Evolutionary conservation across 2,888 invertebrate genomes (phyloP), one percentile per base, ranked within the genome.

Genomic region (Trichopoda pennipes): DNA sequence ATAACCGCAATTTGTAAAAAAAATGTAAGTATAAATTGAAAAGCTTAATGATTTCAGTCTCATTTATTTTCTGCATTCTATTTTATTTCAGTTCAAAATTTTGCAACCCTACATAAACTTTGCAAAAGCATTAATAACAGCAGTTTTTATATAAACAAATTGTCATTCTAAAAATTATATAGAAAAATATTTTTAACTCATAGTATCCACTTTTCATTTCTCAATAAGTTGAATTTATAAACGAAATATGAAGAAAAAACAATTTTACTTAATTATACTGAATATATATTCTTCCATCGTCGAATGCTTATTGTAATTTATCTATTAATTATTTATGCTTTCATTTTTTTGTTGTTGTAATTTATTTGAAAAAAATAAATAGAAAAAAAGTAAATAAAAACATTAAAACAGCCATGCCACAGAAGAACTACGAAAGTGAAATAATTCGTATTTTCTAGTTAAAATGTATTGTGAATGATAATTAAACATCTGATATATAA

Each of bases 11-110:
- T 47, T 64, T 80, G 53, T 63, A 77, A 32, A 80, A 38, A 16
- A 76, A 83, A 73, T 55, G 76, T 80, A 58, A 83, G 82, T 80
- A 17, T 4, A 7, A 60, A 3, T 23, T n/a, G 38, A 16, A 17
- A 60, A 49, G 7, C 17, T 7, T 28, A 28, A 28, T 28, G 8
- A 28, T 28, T 4, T 28, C 2, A 28, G 2, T 3, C 23, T 2
- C 23, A 28, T 28, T 28, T 28, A 4, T 28, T 28, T 28, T 28
- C 8, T 28, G 3, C 8, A 4, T 12, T 49, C 49, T 42, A 21
- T 44, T 69, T 12, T n/a, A 17, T 64, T 75, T 38, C 58, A 58
- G 66, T 51, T 35, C 16, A 35, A 55, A 42, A 61, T 19, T 47
- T 61, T 60, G 16, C 21, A 17, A 21, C 38, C 38, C 19, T 8